Percentiles rank a stretch among this genome's conserved stretches.
Conservation (phyloP, 2,797 vertebrate genomes). For the Linurgus olivaceus region DNA sequence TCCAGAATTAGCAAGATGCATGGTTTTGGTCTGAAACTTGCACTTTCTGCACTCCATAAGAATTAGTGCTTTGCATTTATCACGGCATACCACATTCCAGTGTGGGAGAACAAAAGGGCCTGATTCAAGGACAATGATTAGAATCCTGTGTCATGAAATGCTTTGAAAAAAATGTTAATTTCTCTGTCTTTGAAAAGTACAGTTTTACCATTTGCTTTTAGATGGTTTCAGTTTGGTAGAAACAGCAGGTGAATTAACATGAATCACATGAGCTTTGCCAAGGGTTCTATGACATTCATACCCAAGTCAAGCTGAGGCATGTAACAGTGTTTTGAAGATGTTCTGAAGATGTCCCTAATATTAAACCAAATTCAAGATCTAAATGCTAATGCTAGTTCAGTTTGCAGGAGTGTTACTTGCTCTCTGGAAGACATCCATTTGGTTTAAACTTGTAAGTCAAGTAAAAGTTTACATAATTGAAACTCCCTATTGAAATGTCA, state of each 20-base stretch:
- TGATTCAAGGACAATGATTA: background rate
- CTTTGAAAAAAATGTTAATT: background rate
- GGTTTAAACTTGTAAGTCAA: background rate
- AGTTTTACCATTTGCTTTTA: background rate
- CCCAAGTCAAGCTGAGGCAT: background rate
- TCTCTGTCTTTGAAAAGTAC: background rate
- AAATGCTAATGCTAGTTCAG: background rate
- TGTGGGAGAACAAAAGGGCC: background rate
- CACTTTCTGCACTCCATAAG: background rate
- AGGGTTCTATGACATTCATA: background rate
- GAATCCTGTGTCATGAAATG: background rate
- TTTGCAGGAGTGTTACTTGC: background rate
- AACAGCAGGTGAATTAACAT: background rate
- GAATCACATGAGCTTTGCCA: background rate
- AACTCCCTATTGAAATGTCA: background rate
- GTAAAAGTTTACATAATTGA: background rate
- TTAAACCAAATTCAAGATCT: background rate
- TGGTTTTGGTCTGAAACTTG: background rate
- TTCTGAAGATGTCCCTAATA: background rate
- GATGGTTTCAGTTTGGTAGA: background rate
- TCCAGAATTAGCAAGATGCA: background rate
- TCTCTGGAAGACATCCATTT: background rate
- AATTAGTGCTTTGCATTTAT: background rate
- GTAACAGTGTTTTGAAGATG: slow-evolving; percentile 14
- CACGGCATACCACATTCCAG: background rate